phyloP scores from a whole-genome alignment of 2,113 vertebrate species.

The Accipiter cooperii region DNA sequence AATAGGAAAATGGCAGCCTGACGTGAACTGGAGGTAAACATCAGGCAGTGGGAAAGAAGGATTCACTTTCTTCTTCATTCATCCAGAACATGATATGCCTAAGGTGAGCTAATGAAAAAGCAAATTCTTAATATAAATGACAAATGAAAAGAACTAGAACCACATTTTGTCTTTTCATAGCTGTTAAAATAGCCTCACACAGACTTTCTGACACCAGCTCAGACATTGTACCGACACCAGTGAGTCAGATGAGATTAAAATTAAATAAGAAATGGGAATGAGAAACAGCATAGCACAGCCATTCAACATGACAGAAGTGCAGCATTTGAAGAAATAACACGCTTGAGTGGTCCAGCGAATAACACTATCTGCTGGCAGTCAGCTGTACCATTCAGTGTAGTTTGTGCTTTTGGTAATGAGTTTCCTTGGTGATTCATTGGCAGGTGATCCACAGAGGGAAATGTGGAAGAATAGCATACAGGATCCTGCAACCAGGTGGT shows the following conservation, averaged over 20 bases:
- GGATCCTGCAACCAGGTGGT: background rate
- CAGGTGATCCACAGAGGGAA: slow-evolving; percentile 8
- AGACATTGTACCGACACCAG: background rate
- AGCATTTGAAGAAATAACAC: background rate
- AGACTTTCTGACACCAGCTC: background rate
- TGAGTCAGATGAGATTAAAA: slow-evolving; percentile 21
- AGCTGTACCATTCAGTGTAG: background rate
- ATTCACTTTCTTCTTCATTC: background rate
- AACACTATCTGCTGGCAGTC: background rate
- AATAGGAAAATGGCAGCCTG: background rate
- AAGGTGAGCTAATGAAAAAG: background rate
- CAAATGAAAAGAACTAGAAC: background rate
- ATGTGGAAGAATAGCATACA: background rate
- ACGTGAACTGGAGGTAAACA: background rate
- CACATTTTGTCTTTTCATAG: background rate
- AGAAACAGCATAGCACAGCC: background rate
- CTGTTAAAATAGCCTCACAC: background rate
- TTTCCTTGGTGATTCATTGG: slow-evolving; percentile 40
- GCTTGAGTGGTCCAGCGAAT: background rate
- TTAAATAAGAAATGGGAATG: background rate
- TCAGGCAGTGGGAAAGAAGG: background rate
- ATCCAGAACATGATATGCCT: background rate
- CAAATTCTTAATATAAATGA: background rate
- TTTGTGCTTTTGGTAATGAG: background rate
- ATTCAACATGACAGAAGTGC: background rate